phyloP scores from a whole-genome alignment of 2,888 invertebrate species.

The Eupithecia subumbrata region DNA sequence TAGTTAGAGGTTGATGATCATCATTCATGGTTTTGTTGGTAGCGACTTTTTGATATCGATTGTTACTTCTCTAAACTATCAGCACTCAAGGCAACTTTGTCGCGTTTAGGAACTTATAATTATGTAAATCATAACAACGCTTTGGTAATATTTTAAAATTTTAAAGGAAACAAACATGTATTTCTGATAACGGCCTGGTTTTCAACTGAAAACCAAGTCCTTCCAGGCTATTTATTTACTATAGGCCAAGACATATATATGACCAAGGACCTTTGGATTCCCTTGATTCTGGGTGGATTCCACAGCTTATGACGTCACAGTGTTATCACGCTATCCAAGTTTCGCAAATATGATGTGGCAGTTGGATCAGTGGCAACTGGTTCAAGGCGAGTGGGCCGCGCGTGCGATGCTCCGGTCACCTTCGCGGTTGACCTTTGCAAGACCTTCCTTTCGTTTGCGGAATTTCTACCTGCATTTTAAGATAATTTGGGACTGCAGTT shows the following conservation, averaged over 20 bases:
- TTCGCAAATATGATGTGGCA: slow-evolving; percentile 60
- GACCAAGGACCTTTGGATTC: not conserved
- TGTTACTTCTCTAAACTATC: not conserved
- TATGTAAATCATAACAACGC: not conserved
- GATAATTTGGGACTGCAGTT: slow-evolving; percentile 27
- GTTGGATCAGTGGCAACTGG: slow-evolving; percentile 59
- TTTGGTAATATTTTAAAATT: not conserved
- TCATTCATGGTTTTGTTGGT: not conserved
- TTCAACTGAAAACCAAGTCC: not conserved
- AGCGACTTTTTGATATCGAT: not conserved
- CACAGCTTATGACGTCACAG: slow-evolving; percentile 32
- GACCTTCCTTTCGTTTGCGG: slow-evolving; percentile 69
- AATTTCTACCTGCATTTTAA: slow-evolving; percentile 65
- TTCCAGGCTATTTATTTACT: too few species aligned
- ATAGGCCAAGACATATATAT: too few species aligned
- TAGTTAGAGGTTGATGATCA: not conserved
- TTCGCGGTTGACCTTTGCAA: slow-evolving; percentile 70
- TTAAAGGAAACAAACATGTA: not conserved
- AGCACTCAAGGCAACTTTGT: not conserved
- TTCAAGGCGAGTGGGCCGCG: slow-evolving; percentile 71
- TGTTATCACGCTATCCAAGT: slow-evolving; percentile 45
- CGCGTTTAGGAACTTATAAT: not conserved
- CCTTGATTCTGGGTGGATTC: not conserved
- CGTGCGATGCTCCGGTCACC: slow-evolving; percentile 69
- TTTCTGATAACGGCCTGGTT: not conserved